Conservation (phyloP, 1,140 invertebrate genomes). For the Orius insidiosus region DNA sequence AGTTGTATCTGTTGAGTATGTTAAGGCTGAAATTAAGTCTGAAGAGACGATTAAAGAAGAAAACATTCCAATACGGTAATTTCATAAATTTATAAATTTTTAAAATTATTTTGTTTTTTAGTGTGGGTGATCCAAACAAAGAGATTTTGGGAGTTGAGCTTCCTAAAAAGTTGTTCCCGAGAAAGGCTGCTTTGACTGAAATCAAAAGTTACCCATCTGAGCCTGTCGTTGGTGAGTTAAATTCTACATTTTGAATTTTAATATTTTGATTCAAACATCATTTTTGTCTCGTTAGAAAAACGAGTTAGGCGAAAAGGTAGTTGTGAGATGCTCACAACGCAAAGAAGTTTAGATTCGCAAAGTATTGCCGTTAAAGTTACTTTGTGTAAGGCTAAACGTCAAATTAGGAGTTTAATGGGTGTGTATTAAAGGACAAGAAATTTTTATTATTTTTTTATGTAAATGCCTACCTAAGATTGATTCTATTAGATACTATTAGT, state of each 20-base stretch:
- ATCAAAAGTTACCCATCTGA: no score
- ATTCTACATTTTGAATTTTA: background rate
- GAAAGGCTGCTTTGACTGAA: background rate
- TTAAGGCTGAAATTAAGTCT: no score
- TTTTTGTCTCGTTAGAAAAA: slow-evolving; percentile 11
- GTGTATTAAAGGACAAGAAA: slow-evolving; percentile 8
- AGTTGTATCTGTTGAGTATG: background rate
- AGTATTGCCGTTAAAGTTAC: slow-evolving; percentile 24
- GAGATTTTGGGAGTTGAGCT: slow-evolving; percentile 12
- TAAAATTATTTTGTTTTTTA: slow-evolving; percentile 21
- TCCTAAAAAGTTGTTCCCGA: slow-evolving; percentile 8
- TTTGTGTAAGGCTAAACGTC: slow-evolving; percentile 26
- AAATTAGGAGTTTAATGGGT: slow-evolving; percentile 26
- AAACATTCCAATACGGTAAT: no score
- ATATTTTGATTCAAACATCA: background rate
- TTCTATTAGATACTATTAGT: no score
- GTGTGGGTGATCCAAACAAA: slow-evolving; percentile 29
- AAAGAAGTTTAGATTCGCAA: slow-evolving; percentile 31
- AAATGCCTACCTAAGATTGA: no score
- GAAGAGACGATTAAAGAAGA: no score
- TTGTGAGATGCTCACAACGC: slow-evolving; percentile 33
- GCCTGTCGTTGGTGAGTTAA: background rate
- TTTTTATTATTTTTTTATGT: no score
- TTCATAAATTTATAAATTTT: slow-evolving; percentile 8
- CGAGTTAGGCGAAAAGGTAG: slow-evolving; percentile 31